Evolutionary conservation across 2,113 vertebrate species (phyloP).

Genomic region (Petaurus breviceps): DNA sequence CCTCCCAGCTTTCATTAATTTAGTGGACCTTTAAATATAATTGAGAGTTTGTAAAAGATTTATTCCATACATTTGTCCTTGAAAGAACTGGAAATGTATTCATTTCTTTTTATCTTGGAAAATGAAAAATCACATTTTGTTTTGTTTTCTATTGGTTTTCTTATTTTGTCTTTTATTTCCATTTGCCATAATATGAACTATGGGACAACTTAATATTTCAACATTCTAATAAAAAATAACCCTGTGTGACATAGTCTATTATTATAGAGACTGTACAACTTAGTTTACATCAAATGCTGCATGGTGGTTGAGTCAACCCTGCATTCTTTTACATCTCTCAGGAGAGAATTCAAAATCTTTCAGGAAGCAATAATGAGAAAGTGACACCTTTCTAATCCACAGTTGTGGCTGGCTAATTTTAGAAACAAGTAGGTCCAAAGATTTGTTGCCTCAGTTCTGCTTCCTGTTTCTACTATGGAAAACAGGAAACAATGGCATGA

Average conservation of each 20-base stretch:
- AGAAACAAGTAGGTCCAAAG: conserved; percentile 40
- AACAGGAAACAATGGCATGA: conserved; percentile 39
- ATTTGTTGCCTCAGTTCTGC: conserved; percentile 37
- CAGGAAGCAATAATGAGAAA: neutral
- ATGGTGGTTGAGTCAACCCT: neutral
- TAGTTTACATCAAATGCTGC: neutral
- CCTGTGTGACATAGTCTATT: neutral
- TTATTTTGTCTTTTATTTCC: neutral
- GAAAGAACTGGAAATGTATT: neutral
- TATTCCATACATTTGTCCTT: neutral
- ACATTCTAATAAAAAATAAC: neutral
- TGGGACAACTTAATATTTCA: neutral
- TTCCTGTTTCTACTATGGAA: conserved; percentile 44
- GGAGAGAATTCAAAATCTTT: conserved; percentile 29
- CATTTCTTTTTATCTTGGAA: neutral
- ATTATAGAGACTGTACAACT: neutral
- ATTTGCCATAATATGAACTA: neutral
- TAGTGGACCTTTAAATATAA: neutral
- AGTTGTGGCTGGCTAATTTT: conserved; percentile 54
- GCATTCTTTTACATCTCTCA: conserved; percentile 25
- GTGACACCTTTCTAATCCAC: neutral
- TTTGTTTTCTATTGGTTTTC: neutral
- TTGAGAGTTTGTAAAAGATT: neutral
- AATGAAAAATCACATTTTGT: neutral
- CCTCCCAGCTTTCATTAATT: neutral